Evolutionary conservation across 2,797 vertebrate species (phyloP).

Genomic region (Onychomys arenicola): DNA sequence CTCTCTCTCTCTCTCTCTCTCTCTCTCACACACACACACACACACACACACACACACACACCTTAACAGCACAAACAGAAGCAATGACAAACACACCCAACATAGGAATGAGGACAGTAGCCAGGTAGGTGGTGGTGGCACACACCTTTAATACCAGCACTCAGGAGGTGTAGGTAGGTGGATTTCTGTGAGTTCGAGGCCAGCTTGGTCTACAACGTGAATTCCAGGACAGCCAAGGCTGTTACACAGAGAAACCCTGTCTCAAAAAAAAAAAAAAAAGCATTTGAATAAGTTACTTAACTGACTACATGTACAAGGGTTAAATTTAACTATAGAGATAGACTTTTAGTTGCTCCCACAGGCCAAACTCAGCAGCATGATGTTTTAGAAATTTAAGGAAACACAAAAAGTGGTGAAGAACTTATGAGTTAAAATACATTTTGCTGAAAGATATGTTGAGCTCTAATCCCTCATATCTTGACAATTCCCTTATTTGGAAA

Average conservation of each 20-base stretch:
- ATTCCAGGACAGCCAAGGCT: too few species aligned
- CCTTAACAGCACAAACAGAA: neutral
- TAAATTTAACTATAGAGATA: neutral
- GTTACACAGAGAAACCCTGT: too few species aligned
- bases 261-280: neutral
- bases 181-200: too few species aligned
- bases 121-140: neutral
- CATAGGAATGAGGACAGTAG: neutral
- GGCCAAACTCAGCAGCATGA: neutral
- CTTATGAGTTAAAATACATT: neutral
- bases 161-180: too few species aligned
- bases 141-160: neutral
- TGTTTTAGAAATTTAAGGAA: conserved; percentile 33
- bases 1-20: too few species aligned
- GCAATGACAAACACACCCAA: neutral
- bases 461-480: neutral
- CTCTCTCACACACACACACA: neutral
- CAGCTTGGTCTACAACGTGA: too few species aligned
- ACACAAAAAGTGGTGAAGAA: neutral
- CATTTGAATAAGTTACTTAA: neutral
- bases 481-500: neutral
- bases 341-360: neutral
- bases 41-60: neutral
- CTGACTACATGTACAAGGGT: neutral
- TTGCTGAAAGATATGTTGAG: neutral